phyloP scores from a whole-genome alignment of 2,113 vertebrate genomes.

The Poeciliopsis retropinna region DNA sequence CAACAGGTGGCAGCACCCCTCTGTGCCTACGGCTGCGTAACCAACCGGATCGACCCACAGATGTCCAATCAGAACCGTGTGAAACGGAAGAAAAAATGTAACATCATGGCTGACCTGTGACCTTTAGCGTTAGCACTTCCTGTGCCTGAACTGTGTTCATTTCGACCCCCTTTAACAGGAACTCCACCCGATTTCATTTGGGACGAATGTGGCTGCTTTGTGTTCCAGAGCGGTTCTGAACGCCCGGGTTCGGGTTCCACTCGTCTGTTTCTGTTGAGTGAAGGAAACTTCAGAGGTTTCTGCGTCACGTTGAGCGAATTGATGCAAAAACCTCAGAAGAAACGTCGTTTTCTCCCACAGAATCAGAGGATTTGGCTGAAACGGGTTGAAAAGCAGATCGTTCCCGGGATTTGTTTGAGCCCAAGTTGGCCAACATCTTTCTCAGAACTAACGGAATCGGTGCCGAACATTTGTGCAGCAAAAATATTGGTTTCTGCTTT shows the following conservation, averaged over 20 bases:
- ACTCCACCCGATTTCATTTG: constrained; percentile 7
- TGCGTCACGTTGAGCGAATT: no score
- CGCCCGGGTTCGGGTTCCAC: background rate
- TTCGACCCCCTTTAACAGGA: constrained; percentile 35
- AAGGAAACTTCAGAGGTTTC: background rate
- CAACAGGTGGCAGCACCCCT: constrained; percentile 73
- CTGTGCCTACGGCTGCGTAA: constrained; percentile 69
- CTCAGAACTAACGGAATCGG: no score
- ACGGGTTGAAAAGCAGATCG: no score
- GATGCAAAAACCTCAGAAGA: no score
- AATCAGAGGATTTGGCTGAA: no score
- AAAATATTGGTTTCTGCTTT: no score
- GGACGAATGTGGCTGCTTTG: background rate
- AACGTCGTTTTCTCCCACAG: no score
- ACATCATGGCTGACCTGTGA: constrained; percentile 12
- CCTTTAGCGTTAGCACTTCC: constrained; percentile 38
- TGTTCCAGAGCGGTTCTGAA: background rate
- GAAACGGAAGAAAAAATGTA: no score
- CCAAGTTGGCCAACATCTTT: no score
- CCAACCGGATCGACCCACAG: constrained; percentile 9
- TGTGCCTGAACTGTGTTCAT: constrained; percentile 49
- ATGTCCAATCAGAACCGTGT: constrained; percentile 24
- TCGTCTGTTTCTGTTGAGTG: no score
- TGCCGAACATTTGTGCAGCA: no score
- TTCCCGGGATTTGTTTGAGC: no score